These are phyloP conservation scores for Hypolimnas misippus DNA, from an alignment of 2,888 invertebrate genomes.

Conservation along the genomic window DNA sequence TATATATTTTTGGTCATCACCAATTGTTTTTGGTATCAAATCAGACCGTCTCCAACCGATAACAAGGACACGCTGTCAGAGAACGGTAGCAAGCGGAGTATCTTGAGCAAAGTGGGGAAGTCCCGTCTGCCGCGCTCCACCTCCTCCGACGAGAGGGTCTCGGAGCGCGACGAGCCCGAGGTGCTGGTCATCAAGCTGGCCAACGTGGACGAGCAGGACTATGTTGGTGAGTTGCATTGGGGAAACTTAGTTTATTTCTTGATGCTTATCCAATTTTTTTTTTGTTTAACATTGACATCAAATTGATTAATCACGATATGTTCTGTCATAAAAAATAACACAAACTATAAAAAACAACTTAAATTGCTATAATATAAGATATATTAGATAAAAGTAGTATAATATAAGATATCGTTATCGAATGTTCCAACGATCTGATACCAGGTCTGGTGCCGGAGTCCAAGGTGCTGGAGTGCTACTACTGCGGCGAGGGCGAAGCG, in stretches of 20 bases:
- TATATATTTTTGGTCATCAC: too few species aligned
- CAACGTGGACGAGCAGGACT: slow-evolving; percentile 70
- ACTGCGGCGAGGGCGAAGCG: slow-evolving; percentile 72
- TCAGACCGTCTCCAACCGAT: slow-evolving; percentile 60
- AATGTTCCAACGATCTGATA: too few species aligned
- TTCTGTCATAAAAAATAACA: too few species aligned
- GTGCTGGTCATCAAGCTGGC: slow-evolving; percentile 75
- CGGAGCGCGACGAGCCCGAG: slow-evolving; percentile 62
- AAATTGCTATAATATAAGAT: too few species aligned
- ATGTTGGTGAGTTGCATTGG: slow-evolving; percentile 70
- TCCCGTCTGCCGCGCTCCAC: slow-evolving; percentile 66
- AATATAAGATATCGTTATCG: too few species aligned
- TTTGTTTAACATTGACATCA: too few species aligned
- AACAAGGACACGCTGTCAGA: slow-evolving; percentile 61
- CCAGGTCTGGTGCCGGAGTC: slow-evolving; percentile 85
- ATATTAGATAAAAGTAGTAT: too few species aligned
- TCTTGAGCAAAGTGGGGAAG: slow-evolving; percentile 69
- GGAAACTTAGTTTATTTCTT: too few species aligned
- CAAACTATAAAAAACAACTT: too few species aligned
- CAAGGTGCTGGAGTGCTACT: slow-evolving; percentile 83
- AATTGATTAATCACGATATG: too few species aligned
- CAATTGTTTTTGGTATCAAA: too few species aligned
- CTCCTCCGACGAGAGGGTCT: slow-evolving; percentile 51
- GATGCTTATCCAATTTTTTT: too few species aligned
- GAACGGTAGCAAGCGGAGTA: slow-evolving; percentile 65